Evolutionary conservation across 2,113 vertebrate genomes (phyloP).

Genomic region (Rynchops niger): DNA sequence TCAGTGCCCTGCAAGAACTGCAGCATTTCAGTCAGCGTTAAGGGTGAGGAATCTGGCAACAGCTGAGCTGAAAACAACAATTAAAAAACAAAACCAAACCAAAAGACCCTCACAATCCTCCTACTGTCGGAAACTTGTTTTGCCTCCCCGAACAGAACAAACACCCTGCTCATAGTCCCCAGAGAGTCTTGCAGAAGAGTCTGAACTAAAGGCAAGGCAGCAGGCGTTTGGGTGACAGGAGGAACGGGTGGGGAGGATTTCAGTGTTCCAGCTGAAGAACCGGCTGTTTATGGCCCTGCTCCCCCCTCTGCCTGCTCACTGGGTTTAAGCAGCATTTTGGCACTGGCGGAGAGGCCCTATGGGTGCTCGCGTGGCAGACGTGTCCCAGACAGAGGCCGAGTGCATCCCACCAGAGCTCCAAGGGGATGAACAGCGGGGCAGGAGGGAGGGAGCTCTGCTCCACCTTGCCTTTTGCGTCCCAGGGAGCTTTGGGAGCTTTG

Average conservation of each 20-base stretch:
- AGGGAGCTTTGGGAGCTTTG: not conserved
- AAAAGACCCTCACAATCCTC: not conserved
- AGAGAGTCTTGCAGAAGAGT: not conserved
- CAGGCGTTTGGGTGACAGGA: not conserved
- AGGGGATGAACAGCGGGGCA: fast-evolving
- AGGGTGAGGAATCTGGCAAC: not conserved
- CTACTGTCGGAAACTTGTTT: not conserved
- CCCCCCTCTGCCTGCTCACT: not conserved
- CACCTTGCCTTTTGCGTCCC: not conserved
- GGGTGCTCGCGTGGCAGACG: not conserved
- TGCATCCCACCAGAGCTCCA: not conserved
- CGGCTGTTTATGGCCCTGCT: not conserved
- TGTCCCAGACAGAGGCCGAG: not conserved
- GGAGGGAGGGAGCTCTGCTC: not conserved
- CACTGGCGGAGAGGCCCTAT: not conserved
- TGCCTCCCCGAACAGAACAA: not conserved
- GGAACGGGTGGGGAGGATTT: not conserved
- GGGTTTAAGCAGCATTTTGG: not conserved
- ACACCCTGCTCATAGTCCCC: not conserved
- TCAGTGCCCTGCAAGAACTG: not conserved
- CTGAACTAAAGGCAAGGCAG: fast-evolving
- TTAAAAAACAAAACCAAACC: not conserved
- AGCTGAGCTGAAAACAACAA: not conserved
- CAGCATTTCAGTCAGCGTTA: not conserved
- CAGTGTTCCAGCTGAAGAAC: not conserved